phyloP scores from a whole-genome alignment of 37 sponge, comb jelly and placozoan species.

The Diacarnus erythraeanus region DNA sequence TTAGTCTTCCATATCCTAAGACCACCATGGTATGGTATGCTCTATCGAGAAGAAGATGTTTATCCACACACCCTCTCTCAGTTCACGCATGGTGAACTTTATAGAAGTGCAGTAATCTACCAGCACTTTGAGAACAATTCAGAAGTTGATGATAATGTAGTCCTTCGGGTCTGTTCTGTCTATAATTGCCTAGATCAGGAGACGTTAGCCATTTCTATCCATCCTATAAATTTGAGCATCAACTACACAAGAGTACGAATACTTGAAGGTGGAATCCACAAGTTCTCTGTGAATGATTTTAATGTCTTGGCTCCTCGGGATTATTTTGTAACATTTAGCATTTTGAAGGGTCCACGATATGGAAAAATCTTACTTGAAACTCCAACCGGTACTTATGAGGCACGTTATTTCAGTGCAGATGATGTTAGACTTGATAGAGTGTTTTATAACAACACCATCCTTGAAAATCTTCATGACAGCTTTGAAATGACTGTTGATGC shows the following conservation, averaged over 20 bases:
- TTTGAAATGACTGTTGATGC: slow-evolving; percentile 31
- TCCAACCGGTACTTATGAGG: background rate
- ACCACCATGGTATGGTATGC: slow-evolving; percentile 24
- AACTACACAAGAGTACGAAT: slow-evolving; percentile 25
- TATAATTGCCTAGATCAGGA: background rate
- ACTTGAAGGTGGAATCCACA: slow-evolving; percentile 16
- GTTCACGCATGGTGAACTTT: slow-evolving; percentile 54
- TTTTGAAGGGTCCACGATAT: background rate
- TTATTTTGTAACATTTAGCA: background rate
- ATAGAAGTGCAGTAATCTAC: slow-evolving; percentile 24
- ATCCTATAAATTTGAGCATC: slow-evolving; percentile 22
- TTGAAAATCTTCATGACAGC: slow-evolving; percentile 24
- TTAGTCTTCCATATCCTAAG: slow-evolving; percentile 20
- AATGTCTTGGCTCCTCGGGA: slow-evolving; percentile 37
- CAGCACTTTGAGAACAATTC: background rate
- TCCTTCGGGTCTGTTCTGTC: slow-evolving; percentile 28
- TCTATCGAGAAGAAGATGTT: slow-evolving; percentile 8
- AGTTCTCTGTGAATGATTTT: slow-evolving; percentile 26
- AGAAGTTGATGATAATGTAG: slow-evolving; percentile 29
- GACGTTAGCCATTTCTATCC: slow-evolving; percentile 8
- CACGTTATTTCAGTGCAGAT: background rate
- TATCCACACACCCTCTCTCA: background rate
- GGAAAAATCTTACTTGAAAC: background rate
- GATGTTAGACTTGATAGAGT: slow-evolving; percentile 16
- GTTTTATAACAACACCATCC: slow-evolving; percentile 18